A percentile compares a stretch with the other conserved stretches of the same genome.
These are phyloP conservation scores for Phenganax subtilis DNA, from an alignment of 92 coral and sea anemone species.

Conservation along the genomic window DNA sequence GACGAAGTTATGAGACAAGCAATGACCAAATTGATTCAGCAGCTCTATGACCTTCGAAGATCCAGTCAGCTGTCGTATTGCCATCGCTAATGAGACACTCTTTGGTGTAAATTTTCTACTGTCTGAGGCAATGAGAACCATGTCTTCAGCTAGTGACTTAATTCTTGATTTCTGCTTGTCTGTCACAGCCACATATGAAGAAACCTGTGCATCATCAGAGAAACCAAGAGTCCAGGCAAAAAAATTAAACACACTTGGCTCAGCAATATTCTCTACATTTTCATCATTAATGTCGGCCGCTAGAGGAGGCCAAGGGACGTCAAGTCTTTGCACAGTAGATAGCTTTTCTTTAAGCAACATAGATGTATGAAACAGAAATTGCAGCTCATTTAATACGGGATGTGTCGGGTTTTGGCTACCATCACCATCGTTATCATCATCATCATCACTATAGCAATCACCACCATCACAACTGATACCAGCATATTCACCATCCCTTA, in stretches of 20 bases:
- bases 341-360: background rate
- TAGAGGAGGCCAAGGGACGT: too few species aligned
- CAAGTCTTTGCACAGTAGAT: too few species aligned
- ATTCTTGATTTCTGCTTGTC: background rate
- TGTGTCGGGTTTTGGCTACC: background rate
- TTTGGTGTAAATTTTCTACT: constrained; percentile 17
- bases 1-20: background rate
- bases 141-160: constrained; percentile 2
- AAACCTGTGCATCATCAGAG: constrained; percentile 3
- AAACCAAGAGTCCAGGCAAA: constrained; percentile 11
- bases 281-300: too few species aligned
- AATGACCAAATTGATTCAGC: constrained; percentile 20
- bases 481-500: background rate
- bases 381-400: background rate
- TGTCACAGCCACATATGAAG: background rate
- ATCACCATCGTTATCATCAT: background rate
- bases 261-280: background rate
- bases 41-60: background rate
- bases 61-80: constrained; percentile 11
- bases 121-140: background rate
- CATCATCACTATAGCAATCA: background rate
- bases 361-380: background rate
- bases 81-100: constrained; percentile 9
- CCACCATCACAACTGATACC: background rate
- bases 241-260: constrained; percentile 5